Conservation (phyloP, 2,797 vertebrate genomes). For the Thalassophryne amazonica region DNA sequence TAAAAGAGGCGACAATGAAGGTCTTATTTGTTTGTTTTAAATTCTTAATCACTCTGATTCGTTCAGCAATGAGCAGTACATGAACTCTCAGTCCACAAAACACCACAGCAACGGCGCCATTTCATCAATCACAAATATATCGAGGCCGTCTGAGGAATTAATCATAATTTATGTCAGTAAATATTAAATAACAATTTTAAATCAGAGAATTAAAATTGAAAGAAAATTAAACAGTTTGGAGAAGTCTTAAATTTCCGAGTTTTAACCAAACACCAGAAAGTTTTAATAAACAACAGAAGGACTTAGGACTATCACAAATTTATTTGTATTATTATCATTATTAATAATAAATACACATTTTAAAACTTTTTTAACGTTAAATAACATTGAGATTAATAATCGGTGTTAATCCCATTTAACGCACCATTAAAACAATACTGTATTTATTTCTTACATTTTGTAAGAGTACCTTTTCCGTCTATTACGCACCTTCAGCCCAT, state of each 20-base stretch:
- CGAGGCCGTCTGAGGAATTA: too few species aligned
- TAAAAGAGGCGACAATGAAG: conserved; percentile 57
- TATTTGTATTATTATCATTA: neutral
- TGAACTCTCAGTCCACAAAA: conserved; percentile 5
- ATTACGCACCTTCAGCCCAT: neutral
- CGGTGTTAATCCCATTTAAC: too few species aligned
- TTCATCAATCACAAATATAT: conserved; percentile 26
- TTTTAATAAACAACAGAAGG: neutral
- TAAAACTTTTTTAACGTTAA: too few species aligned
- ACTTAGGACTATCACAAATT: neutral
- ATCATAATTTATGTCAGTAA: too few species aligned
- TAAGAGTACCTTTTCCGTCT: too few species aligned
- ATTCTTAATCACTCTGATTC: conserved; percentile 48
- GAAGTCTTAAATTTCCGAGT: neutral
- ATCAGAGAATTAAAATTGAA: too few species aligned
- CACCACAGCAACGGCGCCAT: too few species aligned
- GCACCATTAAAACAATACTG: too few species aligned
- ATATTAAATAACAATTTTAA: too few species aligned
- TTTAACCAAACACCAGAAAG: neutral
- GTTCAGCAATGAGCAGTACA: conserved; percentile 19
- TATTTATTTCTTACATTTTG: too few species aligned
- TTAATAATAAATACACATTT: too few species aligned
- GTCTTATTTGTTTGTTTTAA: conserved; percentile 56
- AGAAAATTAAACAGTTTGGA: neutral
- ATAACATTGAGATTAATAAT: too few species aligned